Percentiles rank a stretch among this genome's conserved stretches.
Conservation (phyloP, 1,140 invertebrate species). For the Drosophila grimshawi region DNA sequence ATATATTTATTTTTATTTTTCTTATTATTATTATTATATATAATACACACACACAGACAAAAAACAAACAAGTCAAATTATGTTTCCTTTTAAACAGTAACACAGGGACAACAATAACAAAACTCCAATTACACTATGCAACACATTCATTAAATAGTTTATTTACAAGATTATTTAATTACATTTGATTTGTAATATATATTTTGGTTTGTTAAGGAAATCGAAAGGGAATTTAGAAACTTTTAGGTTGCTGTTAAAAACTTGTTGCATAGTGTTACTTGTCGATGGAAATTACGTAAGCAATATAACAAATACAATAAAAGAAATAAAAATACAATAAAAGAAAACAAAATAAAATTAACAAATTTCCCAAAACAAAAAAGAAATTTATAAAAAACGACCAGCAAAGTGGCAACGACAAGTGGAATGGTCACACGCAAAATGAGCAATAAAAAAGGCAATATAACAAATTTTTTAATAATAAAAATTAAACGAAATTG, state of each 20-base stretch:
- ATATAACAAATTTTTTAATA: constrained; percentile 80
- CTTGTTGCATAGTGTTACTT: constrained; percentile 34
- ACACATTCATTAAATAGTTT: constrained; percentile 12
- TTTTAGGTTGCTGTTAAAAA: constrained; percentile 8
- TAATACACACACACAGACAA: constrained; percentile 17
- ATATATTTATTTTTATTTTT: constrained; percentile 24
- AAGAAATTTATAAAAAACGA: constrained; percentile 16
- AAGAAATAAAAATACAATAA: constrained; percentile 7
- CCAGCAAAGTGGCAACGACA: constrained; percentile 30
- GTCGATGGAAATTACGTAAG: constrained; percentile 23
- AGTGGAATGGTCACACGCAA: constrained; percentile 18
- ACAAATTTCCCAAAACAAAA: not conserved
- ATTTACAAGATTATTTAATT: not conserved
- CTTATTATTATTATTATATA: constrained; percentile 28
- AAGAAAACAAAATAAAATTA: constrained; percentile 32
- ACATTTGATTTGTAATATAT: constrained; percentile 23
- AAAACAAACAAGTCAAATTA: constrained; percentile 11
- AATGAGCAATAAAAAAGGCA: constrained; percentile 70
- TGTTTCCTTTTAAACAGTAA: constrained; percentile 21
- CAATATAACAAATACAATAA: constrained; percentile 37
- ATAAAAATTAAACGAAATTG: constrained; percentile 71
- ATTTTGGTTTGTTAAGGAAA: constrained; percentile 3
- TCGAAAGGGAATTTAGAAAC: too few species aligned
- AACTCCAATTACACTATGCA: constrained; percentile 34
- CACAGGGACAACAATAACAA: constrained; percentile 46